Evolutionary conservation across 2,888 invertebrate species (phyloP).

Genomic region (Heliconius hortense): DNA sequence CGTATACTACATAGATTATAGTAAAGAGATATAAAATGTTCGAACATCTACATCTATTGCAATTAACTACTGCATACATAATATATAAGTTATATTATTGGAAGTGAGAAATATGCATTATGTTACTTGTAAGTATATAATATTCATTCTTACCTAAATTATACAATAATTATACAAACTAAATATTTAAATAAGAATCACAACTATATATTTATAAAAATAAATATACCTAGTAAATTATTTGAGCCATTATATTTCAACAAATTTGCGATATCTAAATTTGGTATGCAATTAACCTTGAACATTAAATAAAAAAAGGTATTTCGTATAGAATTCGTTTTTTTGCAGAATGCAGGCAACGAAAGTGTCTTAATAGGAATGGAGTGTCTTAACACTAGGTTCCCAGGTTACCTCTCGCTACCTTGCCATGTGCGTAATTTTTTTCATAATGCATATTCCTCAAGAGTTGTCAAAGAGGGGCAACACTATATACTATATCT

Average conservation of each 20-base stretch:
- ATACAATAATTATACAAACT: not conserved
- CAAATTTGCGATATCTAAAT: not conserved
- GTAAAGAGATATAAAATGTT: slow-evolving; percentile 65
- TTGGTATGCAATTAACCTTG: not conserved
- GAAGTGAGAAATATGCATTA: slow-evolving; percentile 33
- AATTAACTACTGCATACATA: slow-evolving; percentile 57
- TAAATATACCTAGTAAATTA: not conserved
- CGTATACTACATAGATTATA: slow-evolving; percentile 55
- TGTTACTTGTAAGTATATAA: not conserved
- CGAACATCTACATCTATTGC: slow-evolving; percentile 61
- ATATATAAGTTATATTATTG: slow-evolving; percentile 15
- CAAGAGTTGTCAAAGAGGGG: slow-evolving; percentile 3
- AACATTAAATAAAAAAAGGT: not conserved
- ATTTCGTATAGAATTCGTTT: not conserved
- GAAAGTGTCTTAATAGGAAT: too few species aligned
- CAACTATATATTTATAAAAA: not conserved
- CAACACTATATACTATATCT: slow-evolving; percentile 27
- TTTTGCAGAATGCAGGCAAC: not conserved
- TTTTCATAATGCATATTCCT: slow-evolving; percentile 33
- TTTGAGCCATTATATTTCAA: not conserved
- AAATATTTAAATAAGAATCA: not conserved
- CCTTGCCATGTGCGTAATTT: too few species aligned
- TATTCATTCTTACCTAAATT: not conserved
- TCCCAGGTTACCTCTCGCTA: too few species aligned
- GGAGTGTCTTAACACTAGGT: too few species aligned